These are phyloP conservation scores for Channallabes apus DNA, from an alignment of 2,797 vertebrate species.

Conservation along the genomic window DNA sequence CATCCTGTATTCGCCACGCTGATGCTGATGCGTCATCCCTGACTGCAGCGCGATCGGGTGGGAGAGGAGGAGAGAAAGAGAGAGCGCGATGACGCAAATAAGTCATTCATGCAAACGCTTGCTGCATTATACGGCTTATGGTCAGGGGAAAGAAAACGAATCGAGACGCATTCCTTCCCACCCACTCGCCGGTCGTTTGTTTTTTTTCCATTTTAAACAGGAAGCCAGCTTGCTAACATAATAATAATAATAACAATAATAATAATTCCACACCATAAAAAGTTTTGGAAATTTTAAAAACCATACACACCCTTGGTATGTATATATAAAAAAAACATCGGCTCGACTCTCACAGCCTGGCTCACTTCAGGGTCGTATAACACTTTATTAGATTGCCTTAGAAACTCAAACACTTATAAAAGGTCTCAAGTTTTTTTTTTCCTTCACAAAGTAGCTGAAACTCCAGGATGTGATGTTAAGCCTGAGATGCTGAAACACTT, in stretches of 20 bases:
- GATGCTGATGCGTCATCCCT: slow-evolving; percentile 75
- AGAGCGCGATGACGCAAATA: slow-evolving; percentile 34
- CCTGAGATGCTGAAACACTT: not conserved
- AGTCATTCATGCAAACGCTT: slow-evolving; percentile 8
- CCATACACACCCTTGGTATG: not conserved
- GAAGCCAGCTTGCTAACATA: slow-evolving; percentile 40
- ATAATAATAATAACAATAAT: not conserved
- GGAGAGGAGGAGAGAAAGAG: slow-evolving; percentile 39
- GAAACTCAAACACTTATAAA: not conserved
- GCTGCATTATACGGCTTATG: not conserved
- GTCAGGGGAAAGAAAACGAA: not conserved
- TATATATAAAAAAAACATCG: not conserved
- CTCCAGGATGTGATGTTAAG: not conserved
- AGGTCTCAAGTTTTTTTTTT: not conserved
- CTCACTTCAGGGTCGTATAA: not conserved
- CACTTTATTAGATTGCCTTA: not conserved
- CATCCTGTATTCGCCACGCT: slow-evolving; percentile 71
- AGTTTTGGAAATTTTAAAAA: not conserved
- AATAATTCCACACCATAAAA: not conserved
- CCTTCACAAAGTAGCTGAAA: not conserved
- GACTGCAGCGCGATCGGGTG: slow-evolving; percentile 69
- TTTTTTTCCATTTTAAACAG: slow-evolving; percentile 29
- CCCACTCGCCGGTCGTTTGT: not conserved
- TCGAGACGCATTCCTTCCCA: slow-evolving; percentile 1
- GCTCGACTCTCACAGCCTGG: not conserved